These are phyloP conservation scores for Acronicta alni DNA, from an alignment of 2,888 invertebrate species.

Conservation along the genomic window DNA sequence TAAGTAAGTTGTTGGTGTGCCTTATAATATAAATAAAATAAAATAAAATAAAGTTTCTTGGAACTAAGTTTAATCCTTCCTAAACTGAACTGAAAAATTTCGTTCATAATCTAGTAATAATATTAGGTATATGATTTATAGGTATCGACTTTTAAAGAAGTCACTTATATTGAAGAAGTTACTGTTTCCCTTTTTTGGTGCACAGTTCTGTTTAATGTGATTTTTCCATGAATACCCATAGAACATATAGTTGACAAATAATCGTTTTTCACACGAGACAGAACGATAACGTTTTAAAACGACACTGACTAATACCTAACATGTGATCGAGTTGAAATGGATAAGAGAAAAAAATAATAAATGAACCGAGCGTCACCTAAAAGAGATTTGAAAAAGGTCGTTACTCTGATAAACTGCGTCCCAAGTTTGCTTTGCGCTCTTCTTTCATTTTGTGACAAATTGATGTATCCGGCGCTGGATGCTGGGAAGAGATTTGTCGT, in stretches of 20 bases:
- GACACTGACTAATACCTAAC: slow-evolving; percentile 81
- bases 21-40: too few species aligned
- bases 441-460: slow-evolving; percentile 74
- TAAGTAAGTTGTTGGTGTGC: too few species aligned
- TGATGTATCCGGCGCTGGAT: slow-evolving; percentile 56
- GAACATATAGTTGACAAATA: slow-evolving; percentile 75
- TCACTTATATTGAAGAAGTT: too few species aligned
- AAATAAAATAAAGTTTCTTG: too few species aligned
- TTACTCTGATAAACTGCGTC: slow-evolving; percentile 86
- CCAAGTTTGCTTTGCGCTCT: slow-evolving; percentile 74
- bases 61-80: too few species aligned
- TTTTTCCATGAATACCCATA: slow-evolving; percentile 52
- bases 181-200: neutral
- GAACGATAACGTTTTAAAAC: slow-evolving; percentile 81
- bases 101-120: too few species aligned
- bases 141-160: too few species aligned
- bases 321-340: slow-evolving; percentile 85
- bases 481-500: slow-evolving; percentile 38
- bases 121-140: too few species aligned
- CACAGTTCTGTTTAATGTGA: neutral
- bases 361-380: slow-evolving; percentile 85
- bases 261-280: slow-evolving; percentile 77
- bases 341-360: slow-evolving; percentile 87
- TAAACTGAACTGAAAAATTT: too few species aligned
- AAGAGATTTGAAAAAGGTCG: slow-evolving; percentile 86